phyloP scores from a whole-genome alignment of 2,113 vertebrate species.

The Sturnira hondurensis region DNA sequence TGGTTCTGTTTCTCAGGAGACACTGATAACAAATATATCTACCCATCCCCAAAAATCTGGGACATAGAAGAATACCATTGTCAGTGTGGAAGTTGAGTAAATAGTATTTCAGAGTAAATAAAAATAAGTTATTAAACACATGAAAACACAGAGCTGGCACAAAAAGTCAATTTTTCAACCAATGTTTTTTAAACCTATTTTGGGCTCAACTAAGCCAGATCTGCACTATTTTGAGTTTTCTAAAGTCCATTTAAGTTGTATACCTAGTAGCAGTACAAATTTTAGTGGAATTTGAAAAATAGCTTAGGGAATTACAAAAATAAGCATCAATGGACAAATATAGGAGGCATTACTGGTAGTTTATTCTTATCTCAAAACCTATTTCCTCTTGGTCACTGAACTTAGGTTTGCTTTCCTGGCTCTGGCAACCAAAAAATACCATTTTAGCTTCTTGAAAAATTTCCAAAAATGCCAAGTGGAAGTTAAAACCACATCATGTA shows the following conservation, averaged over 20 bases:
- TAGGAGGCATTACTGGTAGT: background rate
- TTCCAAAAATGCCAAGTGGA: background rate
- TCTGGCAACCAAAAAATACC: background rate
- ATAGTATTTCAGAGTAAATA: background rate
- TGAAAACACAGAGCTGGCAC: background rate
- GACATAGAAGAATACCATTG: background rate
- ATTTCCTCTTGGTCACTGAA: background rate
- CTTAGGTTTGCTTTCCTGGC: background rate
- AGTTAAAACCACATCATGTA: background rate
- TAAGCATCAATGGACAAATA: background rate
- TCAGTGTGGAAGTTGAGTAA: background rate
- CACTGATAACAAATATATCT: background rate
- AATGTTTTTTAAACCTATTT: constrained; percentile 9
- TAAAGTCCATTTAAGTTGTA: background rate
- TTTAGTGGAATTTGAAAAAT: constrained; percentile 29
- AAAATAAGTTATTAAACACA: background rate
- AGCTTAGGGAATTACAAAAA: background rate
- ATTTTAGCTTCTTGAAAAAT: background rate
- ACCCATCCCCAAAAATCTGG: background rate
- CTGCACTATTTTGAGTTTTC: background rate
- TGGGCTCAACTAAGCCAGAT: background rate
- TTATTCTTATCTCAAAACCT: background rate
- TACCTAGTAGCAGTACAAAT: background rate
- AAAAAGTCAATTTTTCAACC: background rate
- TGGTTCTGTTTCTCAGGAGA: background rate